Conservation (phyloP, 1,140 invertebrate genomes). For the Gryon sp. region DNA sequence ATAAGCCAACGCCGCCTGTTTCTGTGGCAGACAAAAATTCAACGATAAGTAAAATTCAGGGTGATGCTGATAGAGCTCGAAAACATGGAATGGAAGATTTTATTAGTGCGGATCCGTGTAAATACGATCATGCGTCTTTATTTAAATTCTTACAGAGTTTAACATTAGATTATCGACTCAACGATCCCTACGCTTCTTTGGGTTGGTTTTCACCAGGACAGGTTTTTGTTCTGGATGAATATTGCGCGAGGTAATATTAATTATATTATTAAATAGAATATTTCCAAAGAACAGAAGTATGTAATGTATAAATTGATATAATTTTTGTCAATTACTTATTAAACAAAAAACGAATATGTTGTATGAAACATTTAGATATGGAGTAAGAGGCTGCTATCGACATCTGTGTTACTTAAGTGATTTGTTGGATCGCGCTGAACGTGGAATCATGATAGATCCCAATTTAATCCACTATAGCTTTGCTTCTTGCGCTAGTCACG, state of each 20-base stretch:
- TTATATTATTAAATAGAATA: too few relatives aligned
- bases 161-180: slow-evolving; percentile 96
- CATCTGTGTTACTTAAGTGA: slow-evolving; percentile 98
- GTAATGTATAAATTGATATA: too few relatives aligned
- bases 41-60: slow-evolving; percentile 93
- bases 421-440: slow-evolving; percentile 96
- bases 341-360: too few relatives aligned
- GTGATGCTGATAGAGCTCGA: slow-evolving; percentile 96
- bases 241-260: slow-evolving; percentile 87
- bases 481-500: slow-evolving; percentile 99
- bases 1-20: slow-evolving; percentile 97
- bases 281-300: too few relatives aligned
- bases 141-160: slow-evolving; percentile 95
- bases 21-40: slow-evolving; percentile 91
- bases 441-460: slow-evolving; percentile 97
- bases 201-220: slow-evolving; percentile 99
- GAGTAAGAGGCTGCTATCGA: slow-evolving; percentile 96
- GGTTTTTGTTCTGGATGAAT: slow-evolving; percentile 99
- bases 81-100: slow-evolving; percentile 99
- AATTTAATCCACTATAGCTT: slow-evolving; percentile 99
- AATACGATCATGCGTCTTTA: slow-evolving; percentile 95
- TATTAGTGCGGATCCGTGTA: slow-evolving; percentile 98
- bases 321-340: too few relatives aligned
- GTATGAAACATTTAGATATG: slow-evolving; percentile 84
- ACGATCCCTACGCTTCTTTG: slow-evolving; percentile 98